Base-by-base conservation (phyloP, 2,888 invertebrate genomes). In the Zhuqinia jingwanae region DNA sequence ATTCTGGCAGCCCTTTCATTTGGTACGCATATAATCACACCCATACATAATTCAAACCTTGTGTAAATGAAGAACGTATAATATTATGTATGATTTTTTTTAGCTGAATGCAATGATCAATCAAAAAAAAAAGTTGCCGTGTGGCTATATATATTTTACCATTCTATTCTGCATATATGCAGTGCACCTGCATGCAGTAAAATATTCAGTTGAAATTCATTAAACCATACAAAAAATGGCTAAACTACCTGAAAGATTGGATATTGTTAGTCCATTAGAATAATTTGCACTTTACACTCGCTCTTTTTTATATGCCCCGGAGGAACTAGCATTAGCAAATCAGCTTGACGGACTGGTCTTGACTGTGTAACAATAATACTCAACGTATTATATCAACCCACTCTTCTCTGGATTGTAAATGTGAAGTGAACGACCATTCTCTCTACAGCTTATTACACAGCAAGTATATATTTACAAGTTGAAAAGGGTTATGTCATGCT, bases 231-330 rank as follows among this genome's bases (percentile, higher is more conserved):
- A 53, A 53, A 53, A 15, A 53, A 15, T 5, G 3, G 13, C 20
- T 13, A 53, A 53, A 13, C 20, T 36, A 36, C 36, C 36, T 36
- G 36, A 36, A 36, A 36, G 36, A 36, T 36, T 36, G 36, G 8
- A 36, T 53, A n/a, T 13, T 53, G 36, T 36, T 25, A 60, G 56
- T 50, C 42, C 63, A 83, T 83, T 56, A 76, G 36, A 15, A 76
- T 56, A 76, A 83, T 83, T 83, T 83, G 65, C 83, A 75, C 63
- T 82, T 77, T 77, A 77, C 60, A 45, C 77, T 60, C 42, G 6
- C 56, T 76, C 13, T 76, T 56, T 45, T 73, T 70, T 56, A 8
- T 30, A 17, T 82, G 75, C 75, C 83, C n/a, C 53, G 76, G 70
- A 83, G 83, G 76, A 36, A 8, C 8, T 76, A 76, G 56, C 63